These are phyloP conservation scores for Tyrannus savana DNA, from an alignment of 2,113 vertebrate species.

Conservation along the genomic window DNA sequence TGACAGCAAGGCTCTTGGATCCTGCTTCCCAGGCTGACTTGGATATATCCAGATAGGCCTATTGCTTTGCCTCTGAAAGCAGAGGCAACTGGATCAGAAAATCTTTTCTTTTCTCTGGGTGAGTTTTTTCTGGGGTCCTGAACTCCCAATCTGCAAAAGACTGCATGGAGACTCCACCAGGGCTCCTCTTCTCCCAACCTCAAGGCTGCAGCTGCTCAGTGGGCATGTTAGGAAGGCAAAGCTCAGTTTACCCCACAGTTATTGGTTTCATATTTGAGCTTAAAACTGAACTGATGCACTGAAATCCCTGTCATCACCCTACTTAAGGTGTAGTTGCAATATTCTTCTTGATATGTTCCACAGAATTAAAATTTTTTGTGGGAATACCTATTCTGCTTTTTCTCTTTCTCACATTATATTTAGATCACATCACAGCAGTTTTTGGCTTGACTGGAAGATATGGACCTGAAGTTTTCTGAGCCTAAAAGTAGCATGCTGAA, in stretches of 20 bases:
- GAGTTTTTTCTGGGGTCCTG: background rate
- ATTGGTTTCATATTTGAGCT: background rate
- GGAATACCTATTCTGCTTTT: background rate
- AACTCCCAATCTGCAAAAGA: background rate
- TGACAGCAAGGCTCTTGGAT: background rate
- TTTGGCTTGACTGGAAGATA: background rate
- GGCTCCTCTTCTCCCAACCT: background rate
- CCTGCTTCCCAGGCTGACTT: background rate
- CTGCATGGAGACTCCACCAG: background rate
- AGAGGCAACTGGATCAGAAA: background rate
- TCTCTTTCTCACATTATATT: background rate
- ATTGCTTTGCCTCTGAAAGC: background rate
- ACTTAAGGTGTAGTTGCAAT: background rate
- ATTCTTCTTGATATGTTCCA: background rate
- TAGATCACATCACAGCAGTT: background rate
- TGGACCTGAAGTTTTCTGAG: background rate
- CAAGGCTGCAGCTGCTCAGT: background rate
- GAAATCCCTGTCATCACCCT: background rate
- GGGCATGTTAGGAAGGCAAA: background rate
- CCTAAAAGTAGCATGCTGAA: background rate
- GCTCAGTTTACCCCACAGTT: background rate
- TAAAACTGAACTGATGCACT: background rate
- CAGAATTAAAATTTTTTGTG: background rate
- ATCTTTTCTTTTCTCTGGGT: background rate
- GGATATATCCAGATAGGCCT: background rate